phyloP scores from a whole-genome alignment of 2,888 invertebrate species.

The Ditylenchus weischeri region DNA sequence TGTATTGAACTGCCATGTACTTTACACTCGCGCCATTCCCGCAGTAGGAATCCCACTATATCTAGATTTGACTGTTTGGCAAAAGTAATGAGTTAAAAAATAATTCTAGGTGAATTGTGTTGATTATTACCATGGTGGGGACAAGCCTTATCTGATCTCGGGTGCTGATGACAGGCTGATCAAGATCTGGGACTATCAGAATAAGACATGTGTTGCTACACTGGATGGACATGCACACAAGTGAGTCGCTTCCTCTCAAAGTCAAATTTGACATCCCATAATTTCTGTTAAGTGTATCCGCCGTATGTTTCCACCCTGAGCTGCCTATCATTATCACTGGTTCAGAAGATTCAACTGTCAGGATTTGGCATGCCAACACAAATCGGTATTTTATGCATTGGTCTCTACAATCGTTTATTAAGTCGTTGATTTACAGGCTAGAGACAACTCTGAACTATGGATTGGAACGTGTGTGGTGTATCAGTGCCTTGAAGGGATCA shows the following conservation, averaged over 20 bases:
- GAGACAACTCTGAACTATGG: conserved; percentile 97
- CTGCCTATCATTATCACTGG: conserved; percentile 89
- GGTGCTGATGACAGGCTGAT: conserved; percentile 95
- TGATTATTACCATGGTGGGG: conserved; percentile 97
- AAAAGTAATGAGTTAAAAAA: not conserved
- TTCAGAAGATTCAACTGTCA: conserved; percentile 76
- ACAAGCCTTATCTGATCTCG: conserved; percentile 96
- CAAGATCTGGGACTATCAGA: conserved; percentile 99
- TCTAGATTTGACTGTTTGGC: not conserved
- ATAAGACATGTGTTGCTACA: conserved; percentile 98
- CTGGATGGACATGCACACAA: conserved; percentile 94
- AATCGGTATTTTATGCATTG: conserved; percentile 65
- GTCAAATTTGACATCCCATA: too few relatives aligned
- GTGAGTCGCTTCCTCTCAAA: too few relatives aligned
- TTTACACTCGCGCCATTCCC: too few relatives aligned
- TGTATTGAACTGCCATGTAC: not conserved
- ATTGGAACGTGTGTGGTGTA: conserved; percentile 95
- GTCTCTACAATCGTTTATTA: not conserved
- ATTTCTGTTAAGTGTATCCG: conserved; percentile 64
- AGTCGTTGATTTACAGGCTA: conserved; percentile 60
- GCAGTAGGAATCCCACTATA: too few relatives aligned
- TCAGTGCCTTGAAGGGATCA: conserved; percentile 65
- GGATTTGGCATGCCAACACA: conserved; percentile 98
- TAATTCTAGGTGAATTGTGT: conserved; percentile 77
- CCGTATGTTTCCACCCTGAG: conserved; percentile 94